Conservation (phyloP, 2,888 invertebrate genomes). For the Tipula lateralis region DNA sequence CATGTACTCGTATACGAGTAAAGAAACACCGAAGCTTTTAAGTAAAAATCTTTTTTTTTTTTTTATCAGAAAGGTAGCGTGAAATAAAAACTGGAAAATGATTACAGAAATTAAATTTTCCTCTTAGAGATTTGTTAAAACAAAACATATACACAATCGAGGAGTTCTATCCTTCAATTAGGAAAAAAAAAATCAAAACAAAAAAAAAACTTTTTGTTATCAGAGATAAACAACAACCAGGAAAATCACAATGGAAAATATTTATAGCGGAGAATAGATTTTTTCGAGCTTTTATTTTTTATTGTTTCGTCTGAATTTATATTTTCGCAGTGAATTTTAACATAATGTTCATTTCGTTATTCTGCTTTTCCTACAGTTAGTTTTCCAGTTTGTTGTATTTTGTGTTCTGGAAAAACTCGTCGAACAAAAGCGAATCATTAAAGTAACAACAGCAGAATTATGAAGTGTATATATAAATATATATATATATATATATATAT, state of each 20-base stretch:
- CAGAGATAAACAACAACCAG: background rate
- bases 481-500: too few relatives aligned
- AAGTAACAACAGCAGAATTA: background rate
- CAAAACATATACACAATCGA: background rate
- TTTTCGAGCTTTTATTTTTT: background rate
- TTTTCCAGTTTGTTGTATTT: background rate
- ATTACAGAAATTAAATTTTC: background rate
- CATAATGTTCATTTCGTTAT: constrained; percentile 7
- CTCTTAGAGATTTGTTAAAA: background rate
- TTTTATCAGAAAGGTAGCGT: background rate
- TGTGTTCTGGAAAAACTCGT: background rate
- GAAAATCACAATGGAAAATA: constrained; percentile 11
- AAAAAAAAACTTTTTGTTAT: background rate
- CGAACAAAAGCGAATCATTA: constrained; percentile 11
- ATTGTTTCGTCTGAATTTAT: constrained; percentile 19
- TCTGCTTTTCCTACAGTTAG: background rate
- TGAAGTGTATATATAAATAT: too few relatives aligned
- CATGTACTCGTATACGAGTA: background rate
- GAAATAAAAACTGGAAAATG: background rate
- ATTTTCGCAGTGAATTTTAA: constrained; percentile 19
- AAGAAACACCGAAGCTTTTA: background rate
- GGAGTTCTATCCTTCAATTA: constrained; percentile 5
- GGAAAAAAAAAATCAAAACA: background rate
- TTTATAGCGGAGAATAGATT: background rate
- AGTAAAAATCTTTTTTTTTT: background rate